A percentile compares a stretch with the other conserved stretches of the same genome.
phyloP scores from a whole-genome alignment of 2,797 vertebrate species.

The Todus mexicanus region DNA sequence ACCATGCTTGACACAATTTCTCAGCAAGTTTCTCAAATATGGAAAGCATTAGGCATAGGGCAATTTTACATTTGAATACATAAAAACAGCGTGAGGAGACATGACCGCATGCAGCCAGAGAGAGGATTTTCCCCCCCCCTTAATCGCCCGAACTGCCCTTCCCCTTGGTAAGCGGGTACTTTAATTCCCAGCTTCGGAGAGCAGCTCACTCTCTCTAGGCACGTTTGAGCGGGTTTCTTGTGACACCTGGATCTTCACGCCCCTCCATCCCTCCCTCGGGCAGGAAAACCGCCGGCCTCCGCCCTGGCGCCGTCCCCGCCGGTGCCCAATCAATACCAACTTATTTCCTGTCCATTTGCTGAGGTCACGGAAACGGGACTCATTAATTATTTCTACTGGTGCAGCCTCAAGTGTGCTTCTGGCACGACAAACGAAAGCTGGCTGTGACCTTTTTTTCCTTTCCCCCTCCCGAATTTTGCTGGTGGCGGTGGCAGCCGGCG shows the following conservation, averaged over 20 bases:
- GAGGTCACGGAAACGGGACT: conserved; percentile 90
- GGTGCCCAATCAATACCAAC: conserved; percentile 93
- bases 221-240: not conserved
- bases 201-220: not conserved
- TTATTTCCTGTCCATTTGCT: conserved; percentile 99
- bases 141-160: not conserved
- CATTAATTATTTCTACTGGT: conserved; percentile 99
- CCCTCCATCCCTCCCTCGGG: conserved; percentile 61
- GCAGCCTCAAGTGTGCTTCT: conserved; percentile 89
- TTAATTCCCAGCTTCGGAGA: not conserved
- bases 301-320: conserved; percentile 91
- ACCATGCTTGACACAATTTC: conserved; percentile 62
- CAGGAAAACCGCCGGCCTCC: conserved; percentile 95
- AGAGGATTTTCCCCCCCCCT: not conserved
- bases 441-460: conserved; percentile 80
- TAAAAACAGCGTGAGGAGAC: conserved; percentile 22
- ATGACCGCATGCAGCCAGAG: not conserved
- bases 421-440: conserved; percentile 79
- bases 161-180: not conserved
- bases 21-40: conserved; percentile 38
- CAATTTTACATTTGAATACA: conserved; percentile 42
- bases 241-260: conserved; percentile 76
- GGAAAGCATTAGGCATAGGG: conserved; percentile 24
- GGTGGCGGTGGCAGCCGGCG: not conserved
- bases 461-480: conserved; percentile 33